Percentiles rank a stretch among this genome's conserved stretches.
Evolutionary conservation across 1,140 invertebrate species (phyloP).

Genomic region (Euura saliciscinereae): DNA sequence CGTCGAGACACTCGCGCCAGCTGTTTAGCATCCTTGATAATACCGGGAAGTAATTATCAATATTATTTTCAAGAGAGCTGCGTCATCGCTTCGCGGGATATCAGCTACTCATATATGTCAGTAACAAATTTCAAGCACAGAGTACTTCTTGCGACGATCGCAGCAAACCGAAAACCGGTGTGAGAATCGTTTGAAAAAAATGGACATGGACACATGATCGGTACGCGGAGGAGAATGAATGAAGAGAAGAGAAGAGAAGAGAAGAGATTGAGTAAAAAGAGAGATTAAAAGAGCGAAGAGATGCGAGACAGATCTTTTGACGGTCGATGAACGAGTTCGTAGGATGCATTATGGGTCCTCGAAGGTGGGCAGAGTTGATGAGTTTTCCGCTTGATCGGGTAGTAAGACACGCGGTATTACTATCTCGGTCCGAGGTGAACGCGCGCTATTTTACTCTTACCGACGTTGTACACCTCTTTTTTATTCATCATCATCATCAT

Average conservation of each 20-base stretch:
- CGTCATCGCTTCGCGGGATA: too few relatives aligned
- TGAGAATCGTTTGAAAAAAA: background rate
- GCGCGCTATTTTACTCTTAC: background rate
- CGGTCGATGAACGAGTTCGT: conserved; percentile 16
- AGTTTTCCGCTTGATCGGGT: conserved; percentile 41
- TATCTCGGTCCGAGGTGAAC: background rate
- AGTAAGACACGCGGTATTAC: conserved; percentile 20
- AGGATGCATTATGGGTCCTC: background rate
- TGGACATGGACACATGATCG: background rate
- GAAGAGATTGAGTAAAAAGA: background rate
- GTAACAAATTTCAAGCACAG: too few relatives aligned
- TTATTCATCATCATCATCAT: too few relatives aligned
- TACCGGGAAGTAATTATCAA: conserved; percentile 50
- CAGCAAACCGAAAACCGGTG: too few relatives aligned
- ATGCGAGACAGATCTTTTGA: conserved; percentile 26
- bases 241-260: background rate
- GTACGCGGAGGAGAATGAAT: too few relatives aligned
- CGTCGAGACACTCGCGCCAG: conserved; percentile 36
- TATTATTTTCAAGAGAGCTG: conserved; percentile 44
- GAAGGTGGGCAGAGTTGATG: conserved; percentile 30
- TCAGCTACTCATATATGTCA: too few relatives aligned
- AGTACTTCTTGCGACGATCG: too few relatives aligned
- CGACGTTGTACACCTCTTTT: background rate
- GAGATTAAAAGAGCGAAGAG: conserved; percentile 1
- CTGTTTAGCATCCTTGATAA: conserved; percentile 51